Base-by-base conservation (phyloP, 2,113 vertebrate genomes). In the Chloebia gouldiae region DNA sequence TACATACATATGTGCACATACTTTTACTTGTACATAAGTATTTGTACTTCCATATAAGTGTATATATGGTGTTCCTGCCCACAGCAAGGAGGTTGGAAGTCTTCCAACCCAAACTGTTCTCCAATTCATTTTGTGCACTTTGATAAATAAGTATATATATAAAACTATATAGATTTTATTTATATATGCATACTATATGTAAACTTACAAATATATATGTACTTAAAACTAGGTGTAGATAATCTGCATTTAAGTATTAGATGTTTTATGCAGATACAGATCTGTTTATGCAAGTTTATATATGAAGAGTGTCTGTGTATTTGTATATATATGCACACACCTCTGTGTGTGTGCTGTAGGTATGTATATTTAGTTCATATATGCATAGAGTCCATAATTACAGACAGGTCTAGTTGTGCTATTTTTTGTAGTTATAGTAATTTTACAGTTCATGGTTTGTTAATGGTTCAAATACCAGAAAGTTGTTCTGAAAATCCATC, bases 261-360 rank as follows among this genome's bases (percentile, higher is more conserved):
- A 2, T 37, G 6, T 76, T 65, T 75, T 60, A 42, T 66, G 7
- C 21, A 53, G 22, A 10, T 63, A 44, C 25, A 49, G 13, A 3
- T 15, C 20, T 25, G 2, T 64, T 13, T 56, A 28, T 69, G 3
- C 72, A 37, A 27, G n/a, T 35, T 83, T 60, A 22, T 51, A 12
- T 40, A 21, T 22, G 24, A 45, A 63, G 20, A 19, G 7, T 24
- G 6, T 57, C 8, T 19, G 12, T 23, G 6, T 65, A 7, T 54
- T 1, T 61, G 1, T 37, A 2, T 60, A 7, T 49, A 47, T 23
- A 45, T 21, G 11, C 22, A 8, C 4, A 14, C 2, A 1, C 8
- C 20, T 50, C 28, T 54, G 14, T 33, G 2, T 57, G 8, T 51
- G 40, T 77, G 20, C 35, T 15, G 10, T 47, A 13, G 60, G 7